phyloP scores from a whole-genome alignment of 2,888 invertebrate species.

The Salticus scenicus region DNA sequence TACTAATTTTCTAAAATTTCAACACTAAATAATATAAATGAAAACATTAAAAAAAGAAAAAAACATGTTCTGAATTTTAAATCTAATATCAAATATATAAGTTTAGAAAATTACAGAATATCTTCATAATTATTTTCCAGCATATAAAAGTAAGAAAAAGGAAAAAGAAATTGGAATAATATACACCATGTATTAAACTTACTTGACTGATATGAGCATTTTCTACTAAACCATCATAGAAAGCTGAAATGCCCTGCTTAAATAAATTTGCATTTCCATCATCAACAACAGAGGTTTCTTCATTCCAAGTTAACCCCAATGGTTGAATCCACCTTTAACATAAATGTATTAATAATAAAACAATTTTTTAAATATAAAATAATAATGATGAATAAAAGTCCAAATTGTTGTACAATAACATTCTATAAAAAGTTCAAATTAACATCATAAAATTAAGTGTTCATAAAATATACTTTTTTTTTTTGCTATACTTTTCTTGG shows the following conservation, averaged over 20 bases:
- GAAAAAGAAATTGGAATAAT: too few species aligned
- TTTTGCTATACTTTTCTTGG: too few species aligned
- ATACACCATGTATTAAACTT: slow-evolving; percentile 18
- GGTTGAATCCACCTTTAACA: slow-evolving; percentile 60
- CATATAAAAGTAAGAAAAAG: too few species aligned
- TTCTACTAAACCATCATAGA: slow-evolving; percentile 74
- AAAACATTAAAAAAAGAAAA: too few species aligned
- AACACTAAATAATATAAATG: too few species aligned
- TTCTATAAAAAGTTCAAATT: background rate
- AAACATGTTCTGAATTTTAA: too few species aligned
- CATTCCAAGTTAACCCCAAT: slow-evolving; percentile 32
- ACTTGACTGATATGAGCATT: slow-evolving; percentile 74
- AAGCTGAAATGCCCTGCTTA: slow-evolving; percentile 75
- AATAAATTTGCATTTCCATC: slow-evolving; percentile 73
- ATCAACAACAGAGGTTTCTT: slow-evolving; percentile 31
- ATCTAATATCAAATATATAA: too few species aligned
- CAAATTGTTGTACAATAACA: background rate
- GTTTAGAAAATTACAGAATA: too few species aligned
- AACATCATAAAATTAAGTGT: background rate
- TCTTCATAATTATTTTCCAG: too few species aligned
- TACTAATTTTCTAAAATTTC: too few species aligned
- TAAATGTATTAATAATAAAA: background rate
- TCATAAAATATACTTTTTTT: too few species aligned
- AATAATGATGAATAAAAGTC: background rate
- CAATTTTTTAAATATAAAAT: background rate